Evolutionary conservation across 2,113 vertebrate species (phyloP), one percentile per base, ranked within the genome.

Genomic region (Tamias sibiricus): DNA sequence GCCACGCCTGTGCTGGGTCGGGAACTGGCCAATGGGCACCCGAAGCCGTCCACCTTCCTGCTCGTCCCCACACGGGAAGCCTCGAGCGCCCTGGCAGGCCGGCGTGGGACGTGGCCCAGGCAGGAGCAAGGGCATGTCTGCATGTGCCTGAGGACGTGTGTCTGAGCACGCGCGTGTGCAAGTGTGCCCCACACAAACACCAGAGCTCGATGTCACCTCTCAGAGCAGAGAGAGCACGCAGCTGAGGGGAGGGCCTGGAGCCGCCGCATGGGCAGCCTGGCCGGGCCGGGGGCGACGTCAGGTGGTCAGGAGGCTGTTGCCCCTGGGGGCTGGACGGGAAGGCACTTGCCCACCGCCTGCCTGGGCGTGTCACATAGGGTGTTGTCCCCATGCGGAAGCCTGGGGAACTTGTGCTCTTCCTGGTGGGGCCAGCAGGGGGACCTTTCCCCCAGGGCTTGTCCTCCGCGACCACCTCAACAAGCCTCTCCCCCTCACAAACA

Each of bases 361-460:
- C 16, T 54, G 76, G 12, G n/a, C 40, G 13, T 62, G 80, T 12
- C 47, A 17, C 5, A 26, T 44, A 3, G 10, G 47, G 6, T 8
- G 20, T 6, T 32, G 24, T 42, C 9, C 28, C 32, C 16, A 7
- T 3, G 66, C 6, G 19, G 28, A 6, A 16, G 26, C n/a, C 7
- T n/a, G 47, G 37, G 76, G 40, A 20, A 3, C 62, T 8, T 8
- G 8, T 87, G 96, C 87, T 76, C 28, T 97, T 92, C 95, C 57
- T 0, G 3, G 37, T 1, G 2, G 57, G 90, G 26, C 93, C 97
- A 93, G 94, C 90, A 97, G 96, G 79, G 94, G 97, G 93, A 32
- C 49, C 95, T 95, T 87, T 77, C 1, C 74, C 92, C 88, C n/a
- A 54, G 68, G 88, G 87, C 90, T 47, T 42, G 35, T 49, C 14